Evolutionary conservation across 2,113 vertebrate genomes (phyloP).

Genomic region (Rhinopomastus cyanomelas): DNA sequence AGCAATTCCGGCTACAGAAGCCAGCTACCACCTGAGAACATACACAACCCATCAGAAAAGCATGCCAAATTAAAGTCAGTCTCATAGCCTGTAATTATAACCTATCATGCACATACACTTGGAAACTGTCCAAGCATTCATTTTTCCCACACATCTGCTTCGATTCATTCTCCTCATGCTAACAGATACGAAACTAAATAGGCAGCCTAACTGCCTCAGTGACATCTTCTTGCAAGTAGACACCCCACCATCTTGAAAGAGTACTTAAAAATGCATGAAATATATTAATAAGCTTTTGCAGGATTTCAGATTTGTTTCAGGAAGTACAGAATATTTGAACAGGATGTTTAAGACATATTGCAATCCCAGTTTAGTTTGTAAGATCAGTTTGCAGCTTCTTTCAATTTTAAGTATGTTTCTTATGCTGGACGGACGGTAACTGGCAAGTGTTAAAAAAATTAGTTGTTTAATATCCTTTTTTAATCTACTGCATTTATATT

Average conservation of each 20-base stretch:
- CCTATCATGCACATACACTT: constrained; percentile 56
- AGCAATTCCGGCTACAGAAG: constrained; percentile 46
- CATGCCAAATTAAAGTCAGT: constrained; percentile 70
- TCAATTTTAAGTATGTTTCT: background rate
- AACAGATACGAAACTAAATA: constrained; percentile 22
- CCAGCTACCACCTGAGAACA: constrained; percentile 51
- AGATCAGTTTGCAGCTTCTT: background rate
- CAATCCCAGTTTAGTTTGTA: background rate
- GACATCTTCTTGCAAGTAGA: constrained; percentile 11
- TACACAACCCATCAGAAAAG: constrained; percentile 58
- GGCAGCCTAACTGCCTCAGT: background rate
- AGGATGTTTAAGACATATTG: background rate
- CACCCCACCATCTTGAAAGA: background rate
- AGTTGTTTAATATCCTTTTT: background rate
- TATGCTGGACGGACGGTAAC: background rate
- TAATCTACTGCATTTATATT: background rate
- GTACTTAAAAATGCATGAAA: background rate
- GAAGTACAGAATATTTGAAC: background rate
- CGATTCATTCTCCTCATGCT: background rate
- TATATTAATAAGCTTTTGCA: background rate
- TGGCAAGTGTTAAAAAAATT: background rate
- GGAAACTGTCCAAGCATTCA: constrained; percentile 63
- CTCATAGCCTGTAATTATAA: constrained; percentile 57
- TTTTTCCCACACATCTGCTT: background rate
- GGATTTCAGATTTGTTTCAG: background rate